Base-by-base conservation (phyloP, 2,797 vertebrate genomes). In the Toxotes lorentzi region DNA sequence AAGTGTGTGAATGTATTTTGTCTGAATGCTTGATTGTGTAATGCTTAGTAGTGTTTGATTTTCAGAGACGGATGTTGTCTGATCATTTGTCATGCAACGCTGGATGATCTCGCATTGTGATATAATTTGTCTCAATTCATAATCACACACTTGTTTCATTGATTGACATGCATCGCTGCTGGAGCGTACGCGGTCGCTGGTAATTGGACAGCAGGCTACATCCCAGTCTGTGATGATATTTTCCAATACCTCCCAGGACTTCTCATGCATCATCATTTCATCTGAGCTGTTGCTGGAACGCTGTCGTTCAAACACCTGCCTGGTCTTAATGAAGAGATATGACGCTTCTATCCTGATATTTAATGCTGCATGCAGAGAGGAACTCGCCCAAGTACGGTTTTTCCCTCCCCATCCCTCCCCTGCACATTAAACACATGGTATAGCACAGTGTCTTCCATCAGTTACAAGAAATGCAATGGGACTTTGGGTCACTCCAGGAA, bases 51-150 rank as follows among this genome's bases (percentile, higher is more conserved):
- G 40, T 32, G 54, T 87, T 83, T 81, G 69, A 85, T 80, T 90
- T 72, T 68, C 40, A 65, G 68, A 45, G 59, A 73, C 63, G 27
- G 35, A 79, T 51, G 38, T 30, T 40, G 63, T 68, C 45, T 34
- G 72, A 73, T 87, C 21, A 76, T 77, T 73, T 64, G 58, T 80
- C 87, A 90, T 84, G 88, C 89, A 88, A 40, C n/a, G n/a, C n/a
- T 41, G 51, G 60, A 62, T 71, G 65, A 69, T 81, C 57, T 27
- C 14, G 54, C 14, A 12, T 40, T 0, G 2, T 13, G 40, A 43
- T 78, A 89, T 86, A 32, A 60, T 85, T 84, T 61, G 69, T 84
- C 59, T 83, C 53, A 50, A 69, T 86, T 86, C 59, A 24, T 16
- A 78, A 77, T 86, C 75, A 87, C 54, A 48, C 9, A 9, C 62